phyloP scores from a whole-genome alignment of 92 coral and sea anemone genomes.

The Phymanthus crucifer region DNA sequence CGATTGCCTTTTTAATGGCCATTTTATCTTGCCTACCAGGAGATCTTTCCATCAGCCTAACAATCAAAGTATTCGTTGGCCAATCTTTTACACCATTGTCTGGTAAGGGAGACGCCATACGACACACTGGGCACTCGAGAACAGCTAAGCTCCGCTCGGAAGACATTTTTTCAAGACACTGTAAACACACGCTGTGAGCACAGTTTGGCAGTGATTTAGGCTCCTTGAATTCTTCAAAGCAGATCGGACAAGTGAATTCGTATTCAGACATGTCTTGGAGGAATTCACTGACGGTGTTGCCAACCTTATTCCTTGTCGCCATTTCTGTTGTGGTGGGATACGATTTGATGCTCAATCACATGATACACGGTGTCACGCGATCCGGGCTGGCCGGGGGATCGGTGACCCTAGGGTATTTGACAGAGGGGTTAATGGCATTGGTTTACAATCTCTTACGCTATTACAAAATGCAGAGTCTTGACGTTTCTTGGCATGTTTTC shows the following conservation, averaged over 20 bases:
- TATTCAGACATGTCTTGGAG: slow-evolving; percentile 44
- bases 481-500: too few relatives aligned
- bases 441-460: too few relatives aligned
- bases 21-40: slow-evolving; percentile 63
- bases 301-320: slow-evolving; percentile 35
- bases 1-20: slow-evolving; percentile 43
- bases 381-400: too few relatives aligned
- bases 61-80: slow-evolving; percentile 56
- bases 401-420: too few relatives aligned
- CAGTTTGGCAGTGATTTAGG: slow-evolving; percentile 67
- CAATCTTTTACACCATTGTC: slow-evolving; percentile 52
- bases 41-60: slow-evolving; percentile 59
- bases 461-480: too few relatives aligned
- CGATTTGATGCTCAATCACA: neutral
- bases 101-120: slow-evolving; percentile 52
- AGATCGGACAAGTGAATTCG: slow-evolving; percentile 61
- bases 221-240: slow-evolving; percentile 65
- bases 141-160: slow-evolving; percentile 29
- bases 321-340: neutral
- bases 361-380: slow-evolving; percentile 5
- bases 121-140: slow-evolving; percentile 64
- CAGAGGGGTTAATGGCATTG: too few relatives aligned
- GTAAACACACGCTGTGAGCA: slow-evolving; percentile 67
- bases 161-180: slow-evolving; percentile 54
- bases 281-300: slow-evolving; percentile 21